Base-by-base conservation (phyloP, 1,140 invertebrate species). In the Drosophila rhopaloa region DNA sequence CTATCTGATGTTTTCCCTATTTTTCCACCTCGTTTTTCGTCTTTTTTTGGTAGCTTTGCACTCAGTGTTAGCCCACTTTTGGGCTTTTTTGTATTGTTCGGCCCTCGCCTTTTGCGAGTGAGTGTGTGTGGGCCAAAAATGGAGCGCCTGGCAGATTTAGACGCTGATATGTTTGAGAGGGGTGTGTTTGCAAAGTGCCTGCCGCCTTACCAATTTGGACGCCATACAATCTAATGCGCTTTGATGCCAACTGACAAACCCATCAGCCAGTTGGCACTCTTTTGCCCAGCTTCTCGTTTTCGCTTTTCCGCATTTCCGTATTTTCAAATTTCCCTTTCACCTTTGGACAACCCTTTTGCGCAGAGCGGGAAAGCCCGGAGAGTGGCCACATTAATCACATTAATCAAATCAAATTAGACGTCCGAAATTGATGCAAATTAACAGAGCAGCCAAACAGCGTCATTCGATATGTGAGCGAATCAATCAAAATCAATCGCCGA, bases 401-500 rank as follows among this genome's bases (percentile, higher is more conserved):
- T 88, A 86, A 73, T 78, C 79, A 86, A 88, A 86, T 59, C 78
- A 81, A 82, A 79, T 77, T 77, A 79, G 57, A 58, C 38, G 60
- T 47, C 66, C 79, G 67, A 76, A 88, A 88, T 76, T 65, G 66
- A 83, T 88, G 85, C 51, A 82, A 88, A 76, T 68, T 77, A 81
- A 79, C 75, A 88, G 58, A 71, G 51, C 65, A 37, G 40, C 40
- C 24, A 43, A 51, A 63, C 70, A 80, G 56, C 78, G 82, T 68
- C 83, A 85, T 40, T 76, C 63, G 74, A 81, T 85, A 81, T 71
- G 53, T 62, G 68, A 56, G 63, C 74, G 60, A 82, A 86, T 86
- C 83, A 82, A 86, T 88, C 82, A 88, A 86, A 86, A 86, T 86
- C 81, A 86, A 76, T 72, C 70, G 82, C 62, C 66, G 50, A 77